Percentiles rank a stretch among this genome's conserved stretches.
Conservation (phyloP, 2,888 invertebrate genomes). For the Leucoma salicis region DNA sequence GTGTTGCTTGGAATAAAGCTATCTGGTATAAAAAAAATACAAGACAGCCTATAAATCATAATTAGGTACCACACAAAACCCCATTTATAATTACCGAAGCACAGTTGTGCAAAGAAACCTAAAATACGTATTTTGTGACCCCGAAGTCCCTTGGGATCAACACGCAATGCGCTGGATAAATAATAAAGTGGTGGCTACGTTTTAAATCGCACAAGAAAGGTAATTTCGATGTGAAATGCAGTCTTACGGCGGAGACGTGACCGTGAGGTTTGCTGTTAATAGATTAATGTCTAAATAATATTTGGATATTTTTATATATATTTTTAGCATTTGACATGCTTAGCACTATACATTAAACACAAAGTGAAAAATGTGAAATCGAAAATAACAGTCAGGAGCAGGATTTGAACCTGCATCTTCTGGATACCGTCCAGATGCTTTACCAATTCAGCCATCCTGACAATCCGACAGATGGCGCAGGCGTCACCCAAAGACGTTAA, state of each 20-base stretch:
- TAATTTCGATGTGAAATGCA: constrained; percentile 22
- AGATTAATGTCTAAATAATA: not conserved
- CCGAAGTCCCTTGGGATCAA: constrained; percentile 14
- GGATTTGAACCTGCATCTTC: too few relatives aligned
- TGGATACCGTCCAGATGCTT: too few relatives aligned
- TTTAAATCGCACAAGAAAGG: constrained; percentile 11
- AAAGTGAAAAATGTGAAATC: too few relatives aligned
- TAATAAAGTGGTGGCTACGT: constrained; percentile 22
- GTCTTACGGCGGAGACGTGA: constrained; percentile 14
- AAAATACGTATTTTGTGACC: constrained; percentile 23
- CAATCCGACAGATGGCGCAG: too few relatives aligned
- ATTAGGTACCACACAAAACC: constrained; percentile 11
- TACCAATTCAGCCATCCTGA: too few relatives aligned
- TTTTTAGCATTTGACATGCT: too few relatives aligned
- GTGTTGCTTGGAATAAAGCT: too few relatives aligned
- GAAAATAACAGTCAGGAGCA: too few relatives aligned
- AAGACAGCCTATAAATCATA: constrained; percentile 16
- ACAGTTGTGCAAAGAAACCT: constrained; percentile 26
- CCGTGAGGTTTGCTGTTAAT: constrained; percentile 1
- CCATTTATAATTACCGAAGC: constrained; percentile 35
- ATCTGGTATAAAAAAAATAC: too few relatives aligned
- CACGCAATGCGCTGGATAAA: constrained; percentile 31
- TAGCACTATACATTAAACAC: too few relatives aligned
- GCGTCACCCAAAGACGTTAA: too few relatives aligned
- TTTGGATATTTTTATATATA: too few relatives aligned